Evolutionary conservation across 2,888 invertebrate species (phyloP), one percentile per base, ranked within the genome.

Genomic region (Meteorus colon): DNA sequence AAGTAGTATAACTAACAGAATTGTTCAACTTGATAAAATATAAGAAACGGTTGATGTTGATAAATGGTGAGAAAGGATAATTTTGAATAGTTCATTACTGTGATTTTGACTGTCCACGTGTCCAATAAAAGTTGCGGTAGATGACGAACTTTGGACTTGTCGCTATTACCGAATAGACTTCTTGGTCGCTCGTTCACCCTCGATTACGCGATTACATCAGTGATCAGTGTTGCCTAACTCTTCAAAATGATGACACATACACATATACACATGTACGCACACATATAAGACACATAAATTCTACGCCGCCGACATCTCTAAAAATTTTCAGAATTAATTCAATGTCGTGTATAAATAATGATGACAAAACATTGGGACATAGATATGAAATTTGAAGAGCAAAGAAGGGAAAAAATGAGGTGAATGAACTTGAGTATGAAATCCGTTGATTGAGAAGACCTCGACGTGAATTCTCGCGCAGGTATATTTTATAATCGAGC

Each of bases 111-210:
- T 59, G 45, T 8, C 12, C 70, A 29, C 48, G 74, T 74, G 68
- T 55, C 51, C 51, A 63, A 63, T 59, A 45, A 45, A 29, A 27
- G 19, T 41, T n/a, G 41, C 10, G 48, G 16, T 48, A 66, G 19
- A 37, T 24, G n/a, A 55, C 8, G 65, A 65, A 71, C 75, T 75
- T 75, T 75, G 70, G 65, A 75, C 75, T 71, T 68, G 67, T 48
- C 41, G 60, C 65, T 65, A 65, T 75, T 71, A 75, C 75, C 41
- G 59, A 75, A 75, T 75, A 70, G 63, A 70, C 16, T 65, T 24
- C 41, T 12, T 41, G 41, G 41, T 19, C 31, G 8, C 60, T 37
- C 41, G 37, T 59, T 60, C 48, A 51, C 27, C 55, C 51, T 55
- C 34, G 69, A 48, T 67, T 41, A 19, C n/a, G 24, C 27, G 67